Conservation (phyloP, 2,888 invertebrate genomes). For the Aelia acuminata region DNA sequence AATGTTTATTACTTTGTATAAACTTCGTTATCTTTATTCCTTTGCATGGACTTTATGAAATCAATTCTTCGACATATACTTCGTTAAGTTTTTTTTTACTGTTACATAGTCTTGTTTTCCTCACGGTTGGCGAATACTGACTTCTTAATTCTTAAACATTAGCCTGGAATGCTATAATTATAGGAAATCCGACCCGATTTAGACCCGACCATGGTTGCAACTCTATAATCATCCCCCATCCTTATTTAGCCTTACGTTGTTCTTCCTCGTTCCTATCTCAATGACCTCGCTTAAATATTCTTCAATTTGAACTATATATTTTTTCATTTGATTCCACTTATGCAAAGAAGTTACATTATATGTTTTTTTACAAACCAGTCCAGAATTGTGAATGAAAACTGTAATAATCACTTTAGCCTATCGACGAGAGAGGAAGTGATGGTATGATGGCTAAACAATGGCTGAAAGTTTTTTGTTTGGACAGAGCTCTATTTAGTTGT, state of each 20-base stretch:
- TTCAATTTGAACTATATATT: background rate
- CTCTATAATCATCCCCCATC: too few relatives aligned
- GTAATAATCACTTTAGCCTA: too few relatives aligned
- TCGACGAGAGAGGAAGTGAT: background rate
- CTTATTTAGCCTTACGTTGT: background rate
- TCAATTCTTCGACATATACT: too few relatives aligned
- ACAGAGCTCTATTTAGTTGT: background rate
- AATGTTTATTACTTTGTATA: too few relatives aligned
- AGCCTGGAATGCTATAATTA: conserved; percentile 3
- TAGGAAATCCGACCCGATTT: background rate
- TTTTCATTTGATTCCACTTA: background rate
- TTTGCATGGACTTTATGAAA: too few relatives aligned
- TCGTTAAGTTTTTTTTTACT: too few relatives aligned
- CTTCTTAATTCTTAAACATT: background rate
- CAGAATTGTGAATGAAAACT: background rate
- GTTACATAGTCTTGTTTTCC: too few relatives aligned
- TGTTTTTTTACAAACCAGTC: too few relatives aligned
- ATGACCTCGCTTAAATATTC: background rate
- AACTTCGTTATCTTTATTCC: too few relatives aligned
- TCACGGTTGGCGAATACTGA: background rate
- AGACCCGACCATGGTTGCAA: background rate
- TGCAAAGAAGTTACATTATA: too few relatives aligned
- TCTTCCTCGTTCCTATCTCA: background rate
- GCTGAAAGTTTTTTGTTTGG: background rate
- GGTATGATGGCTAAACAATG: background rate